A percentile compares a stretch with the other conserved stretches of the same genome.
Conservation (phyloP, 2,113 vertebrate genomes). For the Reinhardtius hippoglossoides region DNA sequence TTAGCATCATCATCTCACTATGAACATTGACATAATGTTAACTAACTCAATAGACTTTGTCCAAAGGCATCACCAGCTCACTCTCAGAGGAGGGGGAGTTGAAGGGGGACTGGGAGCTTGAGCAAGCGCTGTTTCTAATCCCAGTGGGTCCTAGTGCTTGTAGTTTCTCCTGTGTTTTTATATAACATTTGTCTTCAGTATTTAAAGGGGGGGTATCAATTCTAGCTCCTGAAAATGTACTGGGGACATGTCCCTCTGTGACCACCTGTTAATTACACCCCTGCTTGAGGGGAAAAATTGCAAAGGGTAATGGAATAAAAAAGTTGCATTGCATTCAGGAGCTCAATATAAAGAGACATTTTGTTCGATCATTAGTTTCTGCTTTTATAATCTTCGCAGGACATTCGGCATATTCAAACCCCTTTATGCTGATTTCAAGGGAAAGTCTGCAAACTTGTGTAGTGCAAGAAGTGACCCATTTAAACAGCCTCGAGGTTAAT, state of each 20-base stretch:
- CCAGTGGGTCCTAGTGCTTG: too few species aligned
- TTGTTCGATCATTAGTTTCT: background rate
- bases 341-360: background rate
- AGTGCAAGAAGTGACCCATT: constrained; percentile 61
- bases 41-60: too few species aligned
- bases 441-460: constrained; percentile 45
- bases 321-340: background rate
- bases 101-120: too few species aligned
- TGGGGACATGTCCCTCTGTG: background rate
- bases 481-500: constrained; percentile 65
- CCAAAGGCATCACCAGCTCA: too few species aligned
- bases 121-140: too few species aligned
- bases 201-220: background rate
- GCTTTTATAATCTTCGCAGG: background rate
- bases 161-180: too few species aligned
- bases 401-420: background rate
- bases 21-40: too few species aligned
- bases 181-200: background rate
- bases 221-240: background rate
- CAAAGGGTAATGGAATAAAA: background rate
- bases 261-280: background rate
- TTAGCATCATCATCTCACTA: too few species aligned
- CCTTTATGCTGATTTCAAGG: constrained; percentile 14
- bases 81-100: too few species aligned
- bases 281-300: background rate